Evolutionary conservation across 2,113 vertebrate species (phyloP), one percentile per base, ranked within the genome.

Genomic region (Paralichthys olivaceus): DNA sequence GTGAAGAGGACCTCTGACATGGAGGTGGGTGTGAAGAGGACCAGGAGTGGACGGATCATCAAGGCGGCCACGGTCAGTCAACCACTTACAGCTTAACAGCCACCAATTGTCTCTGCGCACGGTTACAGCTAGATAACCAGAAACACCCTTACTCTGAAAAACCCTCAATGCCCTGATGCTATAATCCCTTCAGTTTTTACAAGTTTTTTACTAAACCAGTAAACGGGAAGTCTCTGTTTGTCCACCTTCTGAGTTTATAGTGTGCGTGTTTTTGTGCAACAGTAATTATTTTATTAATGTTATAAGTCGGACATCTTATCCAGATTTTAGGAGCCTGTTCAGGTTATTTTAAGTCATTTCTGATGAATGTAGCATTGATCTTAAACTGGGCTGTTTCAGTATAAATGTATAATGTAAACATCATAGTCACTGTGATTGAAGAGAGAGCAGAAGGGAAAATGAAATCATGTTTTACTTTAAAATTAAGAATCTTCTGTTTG

Each of bases 21-120:
- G 74, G 86, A 92, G 25, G n/a, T 95, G 73, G 86, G 89, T 4
- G 83, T 91, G 75, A 95, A 94, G 89, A 96, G 93, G 91, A 96
- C 95, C 69, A 94, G 96, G 85, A 97, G 96, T 77, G 96, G 96
- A 22, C 94, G 91, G 62, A 72, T 95, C 66, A 76, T 88, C 47
- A 80, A 23, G 34, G 70, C 83, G n/a, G 49, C 71, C 7, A 64
- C 72, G 88, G 90, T 90, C 57, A 85, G 91, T 89, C 29, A 51
- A 7, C 22, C 43, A 4, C 32, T 85, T 22, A 23, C n/a, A 59
- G 26, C 22, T 56, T 69, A 58, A 47, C 17, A 69, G 26, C 51
- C 4, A 1, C 15, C 29, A 1, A 3, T 5, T 1, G 13, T n/a
- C 7, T n/a, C 0, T 7, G 47, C 19, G 20, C n/a, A 8, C 55